Evolutionary conservation across 2,888 invertebrate genomes (phyloP).

Genomic region (Dryomyza anilis): DNA sequence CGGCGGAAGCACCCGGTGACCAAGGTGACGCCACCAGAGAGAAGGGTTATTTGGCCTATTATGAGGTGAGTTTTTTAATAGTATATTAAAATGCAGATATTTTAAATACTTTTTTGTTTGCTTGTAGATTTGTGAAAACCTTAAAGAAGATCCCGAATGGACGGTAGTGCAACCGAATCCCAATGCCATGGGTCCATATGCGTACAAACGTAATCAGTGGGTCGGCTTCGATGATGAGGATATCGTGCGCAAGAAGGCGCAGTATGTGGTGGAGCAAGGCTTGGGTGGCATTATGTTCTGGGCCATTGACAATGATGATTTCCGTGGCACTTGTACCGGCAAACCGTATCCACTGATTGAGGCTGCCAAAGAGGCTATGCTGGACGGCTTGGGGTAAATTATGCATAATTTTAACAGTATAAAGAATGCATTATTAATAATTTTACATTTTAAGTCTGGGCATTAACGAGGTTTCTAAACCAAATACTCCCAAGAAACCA

Average conservation of each 20-base stretch:
- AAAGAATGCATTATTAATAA: slow-evolving; percentile 1
- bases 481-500: slow-evolving; percentile 51
- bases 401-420: slow-evolving; percentile 8
- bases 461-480: slow-evolving; percentile 57
- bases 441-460: slow-evolving; percentile 43
- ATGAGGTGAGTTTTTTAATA: slow-evolving; percentile 75
- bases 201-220: slow-evolving; percentile 87
- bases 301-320: slow-evolving; percentile 93
- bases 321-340: slow-evolving; percentile 85
- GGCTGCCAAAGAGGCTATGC: slow-evolving; percentile 83
- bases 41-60: slow-evolving; percentile 91
- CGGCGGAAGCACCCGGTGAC: slow-evolving; percentile 88
- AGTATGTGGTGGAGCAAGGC: slow-evolving; percentile 82
- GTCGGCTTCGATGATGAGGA: slow-evolving; percentile 90
- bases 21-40: slow-evolving; percentile 91
- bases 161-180: slow-evolving; percentile 80
- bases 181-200: slow-evolving; percentile 87
- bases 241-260: slow-evolving; percentile 81
- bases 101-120: no score
- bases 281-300: slow-evolving; percentile 74
- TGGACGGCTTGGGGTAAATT: slow-evolving; percentile 69
- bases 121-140: slow-evolving; percentile 81
- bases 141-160: slow-evolving; percentile 77
- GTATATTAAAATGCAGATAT: no score
- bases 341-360: slow-evolving; percentile 90